Base-by-base conservation (phyloP, 2,888 invertebrate genomes). In the Ceramica pisi region DNA sequence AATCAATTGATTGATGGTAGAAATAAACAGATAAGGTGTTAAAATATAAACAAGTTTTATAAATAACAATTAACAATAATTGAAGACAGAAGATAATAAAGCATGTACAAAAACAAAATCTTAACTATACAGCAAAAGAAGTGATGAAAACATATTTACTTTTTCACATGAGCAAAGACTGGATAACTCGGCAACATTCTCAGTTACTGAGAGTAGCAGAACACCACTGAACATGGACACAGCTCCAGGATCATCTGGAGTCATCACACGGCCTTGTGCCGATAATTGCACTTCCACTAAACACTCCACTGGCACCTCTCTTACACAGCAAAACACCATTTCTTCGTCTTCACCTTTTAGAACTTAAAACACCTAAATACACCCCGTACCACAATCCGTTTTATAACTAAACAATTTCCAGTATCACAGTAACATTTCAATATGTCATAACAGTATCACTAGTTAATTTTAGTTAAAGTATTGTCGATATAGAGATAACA, bases 391-490 rank as follows among this genome's bases (percentile, higher is more conserved):
- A 94, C 95, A 93, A 89, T 90, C 55, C 21, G 73, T 91, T 87
- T 89, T 90, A 90, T 86, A 90, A 90, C 89, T 93, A 93, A 92
- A 91, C 86, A 89, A 92, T 91, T 90, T 85, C 89, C 84, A 90
- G 87, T 77, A 92, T 92, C 95, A 95, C 95, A 94, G 90, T 90
- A 92, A 92, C 87, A 92, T 92, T 92, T 91, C 71, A 85, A 80
- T 70, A 80, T 77, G 83, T 90, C 85, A 90, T 90, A 92, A 92
- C 90, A 94, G 92, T 93, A 94, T 93, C 95, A 95, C 95, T 95
- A 85, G 85, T 82, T 83, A 89, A 89, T 92, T 94, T 94, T 94
- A 96, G 96, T 95, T 95, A 95, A 95, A 95, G 95, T 92, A 95
- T 96, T 95, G 96, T 96, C 96, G 96, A 96, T 95, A 89, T 92